Evolutionary conservation across 2,113 vertebrate species (phyloP).

Genomic region (Motacilla tschutschensis): DNA sequence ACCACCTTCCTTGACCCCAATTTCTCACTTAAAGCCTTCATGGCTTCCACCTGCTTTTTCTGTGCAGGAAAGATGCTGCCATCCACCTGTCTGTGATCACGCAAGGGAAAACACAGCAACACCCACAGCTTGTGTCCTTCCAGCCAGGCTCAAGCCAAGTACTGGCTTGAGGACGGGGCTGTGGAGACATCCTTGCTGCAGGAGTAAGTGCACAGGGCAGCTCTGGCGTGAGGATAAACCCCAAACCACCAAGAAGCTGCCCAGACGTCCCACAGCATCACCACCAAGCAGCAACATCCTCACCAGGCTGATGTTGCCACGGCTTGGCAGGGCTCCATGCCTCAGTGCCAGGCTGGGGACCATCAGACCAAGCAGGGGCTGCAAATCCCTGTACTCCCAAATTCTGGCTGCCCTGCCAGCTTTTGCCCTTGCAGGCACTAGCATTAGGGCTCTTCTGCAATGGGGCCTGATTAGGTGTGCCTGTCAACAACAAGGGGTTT

Average conservation of each 20-base stretch:
- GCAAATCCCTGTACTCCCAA: neutral
- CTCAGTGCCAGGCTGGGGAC: neutral
- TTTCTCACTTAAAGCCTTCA: neutral
- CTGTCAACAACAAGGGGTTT: neutral
- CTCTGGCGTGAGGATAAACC: neutral
- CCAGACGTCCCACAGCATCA: neutral
- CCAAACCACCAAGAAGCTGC: neutral
- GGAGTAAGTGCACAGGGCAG: neutral
- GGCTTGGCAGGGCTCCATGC: neutral
- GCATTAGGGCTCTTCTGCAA: neutral
- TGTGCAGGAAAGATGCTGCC: neutral
- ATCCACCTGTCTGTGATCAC: neutral
- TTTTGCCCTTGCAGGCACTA: neutral
- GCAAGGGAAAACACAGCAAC: neutral
- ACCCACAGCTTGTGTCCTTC: neutral
- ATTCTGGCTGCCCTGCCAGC: neutral
- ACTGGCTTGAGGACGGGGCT: neutral
- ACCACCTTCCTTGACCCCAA: rapidly evolving
- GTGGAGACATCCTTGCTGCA: neutral
- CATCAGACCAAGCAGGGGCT: neutral
- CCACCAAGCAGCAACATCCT: neutral
- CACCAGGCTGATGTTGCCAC: neutral
- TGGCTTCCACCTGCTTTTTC: neutral
- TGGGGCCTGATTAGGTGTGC: neutral
- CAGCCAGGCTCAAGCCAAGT: neutral